Evolutionary conservation across 2,888 invertebrate species (phyloP).

Genomic region (Cordylochernes scorpioides): DNA sequence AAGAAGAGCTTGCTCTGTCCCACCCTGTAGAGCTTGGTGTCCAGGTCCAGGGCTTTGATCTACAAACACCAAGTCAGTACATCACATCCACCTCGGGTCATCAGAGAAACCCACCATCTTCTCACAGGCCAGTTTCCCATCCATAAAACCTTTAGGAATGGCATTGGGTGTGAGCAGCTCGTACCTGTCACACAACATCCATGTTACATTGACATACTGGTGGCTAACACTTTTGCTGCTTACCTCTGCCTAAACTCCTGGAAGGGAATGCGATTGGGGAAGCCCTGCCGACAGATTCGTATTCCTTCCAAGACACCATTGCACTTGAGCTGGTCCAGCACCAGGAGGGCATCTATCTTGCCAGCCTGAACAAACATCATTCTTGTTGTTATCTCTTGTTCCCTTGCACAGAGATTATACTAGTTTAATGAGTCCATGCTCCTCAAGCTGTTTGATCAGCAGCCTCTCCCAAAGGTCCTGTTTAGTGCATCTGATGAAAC

Average conservation of each 20-base stretch:
- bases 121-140: constrained; percentile 97
- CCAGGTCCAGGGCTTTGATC: constrained; percentile 79
- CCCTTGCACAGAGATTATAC: too few relatives aligned
- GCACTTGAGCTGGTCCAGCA: constrained; percentile 87
- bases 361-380: constrained; percentile 34
- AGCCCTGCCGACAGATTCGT: constrained; percentile 95
- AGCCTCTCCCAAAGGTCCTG: too few relatives aligned
- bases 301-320: constrained; percentile 99
- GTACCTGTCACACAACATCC: constrained; percentile 29
- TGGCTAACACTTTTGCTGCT: not conserved
- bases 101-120: constrained; percentile 43
- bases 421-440: too few relatives aligned
- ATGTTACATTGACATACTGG: not conserved
- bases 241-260: constrained; percentile 79
- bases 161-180: constrained; percentile 93
- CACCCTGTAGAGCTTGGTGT: constrained; percentile 80
- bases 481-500: too few relatives aligned
- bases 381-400: too few relatives aligned
- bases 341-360: constrained; percentile 86
- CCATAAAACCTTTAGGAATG: constrained; percentile 97
- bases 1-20: constrained; percentile 99
- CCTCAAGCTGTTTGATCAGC: too few relatives aligned
- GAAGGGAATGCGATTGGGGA: constrained; percentile 96
- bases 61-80: constrained; percentile 1
- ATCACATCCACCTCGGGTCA: too few relatives aligned